A percentile compares a stretch with the other conserved stretches of the same genome.
Conservation (phyloP, 2,888 invertebrate species). For the Leptogaster cylindrica region DNA sequence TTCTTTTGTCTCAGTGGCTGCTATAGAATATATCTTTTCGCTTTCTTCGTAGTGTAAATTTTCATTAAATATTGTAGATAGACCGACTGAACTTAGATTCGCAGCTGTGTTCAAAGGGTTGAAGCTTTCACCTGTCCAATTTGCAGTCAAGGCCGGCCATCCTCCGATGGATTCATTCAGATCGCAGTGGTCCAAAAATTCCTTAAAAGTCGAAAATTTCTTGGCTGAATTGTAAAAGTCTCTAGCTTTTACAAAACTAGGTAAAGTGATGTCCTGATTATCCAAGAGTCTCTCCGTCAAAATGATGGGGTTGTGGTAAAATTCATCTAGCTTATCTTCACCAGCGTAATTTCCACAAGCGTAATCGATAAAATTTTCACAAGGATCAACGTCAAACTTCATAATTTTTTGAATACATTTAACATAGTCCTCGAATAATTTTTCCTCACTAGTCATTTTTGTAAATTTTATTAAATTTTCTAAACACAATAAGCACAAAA, state of each 20-base stretch:
- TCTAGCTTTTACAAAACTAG: conserved; percentile 3
- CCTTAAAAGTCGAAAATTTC: background rate
- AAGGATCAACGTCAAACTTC: background rate
- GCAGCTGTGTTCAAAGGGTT: background rate
- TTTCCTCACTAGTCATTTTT: no score
- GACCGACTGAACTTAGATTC: background rate
- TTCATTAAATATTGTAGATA: background rate
- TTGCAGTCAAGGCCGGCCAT: conserved; percentile 8
- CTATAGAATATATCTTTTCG: background rate
- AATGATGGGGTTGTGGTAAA: no score
- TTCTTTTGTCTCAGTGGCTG: background rate
- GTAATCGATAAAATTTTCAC: background rate
- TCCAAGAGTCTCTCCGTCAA: conserved; percentile 1
- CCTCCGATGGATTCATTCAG: background rate
- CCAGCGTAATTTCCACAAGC: background rate
- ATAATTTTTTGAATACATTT: background rate
- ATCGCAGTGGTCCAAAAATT: background rate
- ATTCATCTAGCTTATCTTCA: no score
- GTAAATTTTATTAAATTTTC: no score
- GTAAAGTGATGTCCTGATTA: background rate
- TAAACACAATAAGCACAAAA: no score
- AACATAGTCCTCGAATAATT: background rate
- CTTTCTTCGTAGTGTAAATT: background rate
- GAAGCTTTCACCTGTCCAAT: background rate
- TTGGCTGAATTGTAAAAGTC: conserved; percentile 19